Evolutionary conservation across 2,888 invertebrate species (phyloP).

Genomic region (Caenorhabditis sinica): DNA sequence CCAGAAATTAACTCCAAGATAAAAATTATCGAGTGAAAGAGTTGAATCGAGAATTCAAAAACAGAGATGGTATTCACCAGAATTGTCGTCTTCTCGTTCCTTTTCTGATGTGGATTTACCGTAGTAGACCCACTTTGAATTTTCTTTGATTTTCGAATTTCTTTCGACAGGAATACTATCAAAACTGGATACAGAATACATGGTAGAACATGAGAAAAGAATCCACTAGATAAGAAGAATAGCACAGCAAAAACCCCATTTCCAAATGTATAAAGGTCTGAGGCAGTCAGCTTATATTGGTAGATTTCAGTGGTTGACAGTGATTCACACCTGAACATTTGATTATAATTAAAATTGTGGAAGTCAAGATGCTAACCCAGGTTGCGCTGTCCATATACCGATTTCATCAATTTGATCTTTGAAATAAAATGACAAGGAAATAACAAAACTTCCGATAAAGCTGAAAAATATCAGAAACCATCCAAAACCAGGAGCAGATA

Average conservation of each 20-base stretch:
- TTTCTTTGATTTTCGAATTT: conserved; percentile 35
- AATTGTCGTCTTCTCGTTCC: conserved; percentile 50
- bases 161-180: conserved; percentile 9
- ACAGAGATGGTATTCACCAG: conserved; percentile 24
- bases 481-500: conserved; percentile 52
- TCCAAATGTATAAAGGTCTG: conserved; percentile 44
- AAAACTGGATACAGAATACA: conserved; percentile 10
- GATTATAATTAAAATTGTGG: background rate
- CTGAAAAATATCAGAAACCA: conserved; percentile 46
- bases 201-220: conserved; percentile 43
- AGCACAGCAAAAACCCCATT: conserved; percentile 36
- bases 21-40: conserved; percentile 27
- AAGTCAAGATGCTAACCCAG: conserved; percentile 1
- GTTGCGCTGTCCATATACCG: conserved; percentile 25
- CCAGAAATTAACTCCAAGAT: conserved; percentile 5
- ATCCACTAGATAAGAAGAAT: conserved; percentile 40
- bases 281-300: conserved; percentile 16
- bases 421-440: conserved; percentile 35
- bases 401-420: conserved; percentile 43
- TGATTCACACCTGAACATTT: conserved; percentile 46
- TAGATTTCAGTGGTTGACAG: conserved; percentile 3
- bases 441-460: conserved; percentile 37
- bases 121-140: background rate
- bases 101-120: conserved; percentile 27
- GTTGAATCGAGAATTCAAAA: conserved; percentile 14